phyloP scores from a whole-genome alignment of 2,888 invertebrate genomes.

The Polydrusus cervinus region DNA sequence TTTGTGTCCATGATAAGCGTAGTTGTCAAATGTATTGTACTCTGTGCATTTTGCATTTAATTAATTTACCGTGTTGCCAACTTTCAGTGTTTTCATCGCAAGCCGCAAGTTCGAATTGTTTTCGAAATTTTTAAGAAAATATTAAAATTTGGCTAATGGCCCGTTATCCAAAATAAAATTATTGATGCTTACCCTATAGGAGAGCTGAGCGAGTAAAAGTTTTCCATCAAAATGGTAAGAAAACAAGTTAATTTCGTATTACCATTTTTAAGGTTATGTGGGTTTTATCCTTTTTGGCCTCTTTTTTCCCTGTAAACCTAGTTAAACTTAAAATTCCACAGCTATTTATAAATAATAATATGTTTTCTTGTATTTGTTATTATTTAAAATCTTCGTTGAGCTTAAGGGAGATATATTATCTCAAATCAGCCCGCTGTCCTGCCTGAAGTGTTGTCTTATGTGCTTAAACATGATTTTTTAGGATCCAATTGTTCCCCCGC shows the following conservation, averaged over 20 bases:
- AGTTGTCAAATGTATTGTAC: too few relatives aligned
- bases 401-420: background rate
- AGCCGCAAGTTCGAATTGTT: background rate
- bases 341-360: background rate
- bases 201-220: background rate
- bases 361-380: background rate
- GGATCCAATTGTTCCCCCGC: conserved; percentile 60
- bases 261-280: conserved; percentile 19
- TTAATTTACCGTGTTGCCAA: background rate
- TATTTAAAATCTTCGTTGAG: background rate
- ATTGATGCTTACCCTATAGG: background rate
- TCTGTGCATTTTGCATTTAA: too few relatives aligned
- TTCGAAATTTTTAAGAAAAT: background rate
- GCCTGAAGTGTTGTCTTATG: background rate
- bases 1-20: background rate
- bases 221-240: conserved; percentile 4
- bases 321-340: background rate
- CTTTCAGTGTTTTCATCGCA: conserved; percentile 11
- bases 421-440: background rate
- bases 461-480: background rate
- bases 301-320: background rate
- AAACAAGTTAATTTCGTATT: background rate
- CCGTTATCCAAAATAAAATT: background rate
- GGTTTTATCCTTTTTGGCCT: conserved; percentile 18
- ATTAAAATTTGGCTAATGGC: background rate